These are phyloP conservation scores for Passer domesticus DNA, from an alignment of 2,113 vertebrate genomes.

Conservation along the genomic window DNA sequence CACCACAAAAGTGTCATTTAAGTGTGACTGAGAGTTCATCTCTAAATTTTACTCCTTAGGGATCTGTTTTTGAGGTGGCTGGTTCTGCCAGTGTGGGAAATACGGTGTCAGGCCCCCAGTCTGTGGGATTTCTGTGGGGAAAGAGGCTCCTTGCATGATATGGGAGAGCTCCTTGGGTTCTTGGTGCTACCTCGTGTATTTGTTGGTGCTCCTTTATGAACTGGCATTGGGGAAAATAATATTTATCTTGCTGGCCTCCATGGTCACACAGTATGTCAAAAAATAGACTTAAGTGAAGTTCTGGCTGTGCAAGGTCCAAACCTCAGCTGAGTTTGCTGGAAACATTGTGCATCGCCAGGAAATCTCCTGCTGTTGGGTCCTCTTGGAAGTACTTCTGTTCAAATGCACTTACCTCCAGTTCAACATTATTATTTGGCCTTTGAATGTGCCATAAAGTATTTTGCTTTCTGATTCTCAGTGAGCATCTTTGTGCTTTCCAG, in stretches of 20 bases:
- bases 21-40: not conserved
- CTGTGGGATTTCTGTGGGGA: not conserved
- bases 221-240: not conserved
- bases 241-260: not conserved
- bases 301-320: not conserved
- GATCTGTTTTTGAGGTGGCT: not conserved
- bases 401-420: not conserved
- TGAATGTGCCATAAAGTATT: not conserved
- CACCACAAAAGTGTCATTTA: not conserved
- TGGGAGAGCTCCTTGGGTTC: not conserved
- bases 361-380: not conserved
- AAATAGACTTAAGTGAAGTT: not conserved
- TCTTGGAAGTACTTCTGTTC: not conserved
- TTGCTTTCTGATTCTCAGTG: not conserved
- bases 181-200: not conserved
- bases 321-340: not conserved
- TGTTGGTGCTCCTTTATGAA: not conserved
- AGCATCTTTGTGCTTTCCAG: not conserved
- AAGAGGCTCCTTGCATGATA: not conserved
- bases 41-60: not conserved
- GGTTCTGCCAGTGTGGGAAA: not conserved
- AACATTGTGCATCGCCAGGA: not conserved
- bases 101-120: rapidly evolving
- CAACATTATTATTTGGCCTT: not conserved
- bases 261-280: not conserved